phyloP scores from a whole-genome alignment of 2,797 vertebrate genomes.

The Pangasius krempfi region DNA sequence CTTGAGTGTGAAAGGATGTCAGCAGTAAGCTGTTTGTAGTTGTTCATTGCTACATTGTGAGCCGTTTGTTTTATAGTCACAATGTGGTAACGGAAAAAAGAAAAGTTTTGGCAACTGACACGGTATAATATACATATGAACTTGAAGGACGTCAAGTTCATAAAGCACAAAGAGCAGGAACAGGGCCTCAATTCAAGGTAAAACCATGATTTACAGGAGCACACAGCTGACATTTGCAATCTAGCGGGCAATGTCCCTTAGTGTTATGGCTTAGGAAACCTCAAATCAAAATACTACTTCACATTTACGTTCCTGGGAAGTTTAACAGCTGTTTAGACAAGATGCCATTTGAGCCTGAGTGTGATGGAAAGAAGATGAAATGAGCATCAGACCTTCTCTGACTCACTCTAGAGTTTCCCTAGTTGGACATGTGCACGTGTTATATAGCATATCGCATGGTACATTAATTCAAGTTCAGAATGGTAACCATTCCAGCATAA shows the following conservation, averaged over 20 bases:
- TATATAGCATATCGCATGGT: background rate
- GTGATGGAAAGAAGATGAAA: constrained; percentile 61
- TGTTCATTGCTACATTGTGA: constrained; percentile 30
- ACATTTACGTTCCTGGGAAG: constrained; percentile 45
- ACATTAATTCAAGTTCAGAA: constrained; percentile 62
- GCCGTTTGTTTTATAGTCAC: constrained; percentile 35
- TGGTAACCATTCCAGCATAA: constrained; percentile 75
- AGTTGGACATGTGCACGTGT: background rate
- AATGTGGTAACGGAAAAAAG: constrained; percentile 24
- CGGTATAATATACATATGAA: constrained; percentile 29
- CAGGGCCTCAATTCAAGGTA: constrained; percentile 42
- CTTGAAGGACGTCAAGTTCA: constrained; percentile 41
- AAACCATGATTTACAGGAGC: constrained; percentile 43
- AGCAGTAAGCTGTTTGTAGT: background rate
- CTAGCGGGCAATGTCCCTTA: constrained; percentile 30
- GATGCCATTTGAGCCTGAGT: constrained; percentile 56
- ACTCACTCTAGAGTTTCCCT: constrained; percentile 56
- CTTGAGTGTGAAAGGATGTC: background rate
- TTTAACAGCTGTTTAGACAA: constrained; percentile 55
- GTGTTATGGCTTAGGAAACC: constrained; percentile 49
- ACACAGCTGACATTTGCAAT: constrained; percentile 47
- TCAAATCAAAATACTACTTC: constrained; percentile 51
- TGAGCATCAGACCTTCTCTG: constrained; percentile 62
- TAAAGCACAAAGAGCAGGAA: constrained; percentile 47
- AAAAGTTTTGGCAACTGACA: constrained; percentile 20